phyloP scores from a whole-genome alignment of 2,888 invertebrate species.

The Oligia latruncula region DNA sequence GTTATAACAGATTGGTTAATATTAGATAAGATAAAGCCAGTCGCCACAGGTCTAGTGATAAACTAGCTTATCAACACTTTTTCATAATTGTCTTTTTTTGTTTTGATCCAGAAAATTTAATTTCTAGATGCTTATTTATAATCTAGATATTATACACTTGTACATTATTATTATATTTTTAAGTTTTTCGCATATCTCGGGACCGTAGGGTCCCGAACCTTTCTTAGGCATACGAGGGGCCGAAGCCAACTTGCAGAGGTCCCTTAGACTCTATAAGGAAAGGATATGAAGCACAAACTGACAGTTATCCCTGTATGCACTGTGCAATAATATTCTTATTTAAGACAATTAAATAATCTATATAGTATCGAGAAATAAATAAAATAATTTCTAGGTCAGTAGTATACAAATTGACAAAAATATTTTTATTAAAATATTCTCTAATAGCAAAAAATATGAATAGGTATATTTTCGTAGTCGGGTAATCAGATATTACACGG shows the following conservation, averaged over 20 bases:
- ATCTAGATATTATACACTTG: no score
- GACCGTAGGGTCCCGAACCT: no score
- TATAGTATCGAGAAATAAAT: background rate
- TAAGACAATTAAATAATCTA: background rate
- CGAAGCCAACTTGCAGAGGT: no score
- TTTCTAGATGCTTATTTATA: background rate
- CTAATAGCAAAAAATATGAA: background rate
- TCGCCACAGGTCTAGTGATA: background rate
- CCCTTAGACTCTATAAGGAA: no score
- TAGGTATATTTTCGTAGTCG: background rate
- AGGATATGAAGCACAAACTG: no score
- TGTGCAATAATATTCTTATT: no score
- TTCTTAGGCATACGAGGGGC: no score
- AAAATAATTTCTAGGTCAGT: background rate
- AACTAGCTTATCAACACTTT: background rate
- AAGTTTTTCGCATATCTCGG: no score
- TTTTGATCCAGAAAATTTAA: background rate
- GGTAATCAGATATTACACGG: slow-evolving; percentile 24
- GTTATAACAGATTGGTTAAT: background rate
- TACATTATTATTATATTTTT: no score
- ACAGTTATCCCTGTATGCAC: no score
- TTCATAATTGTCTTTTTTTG: background rate
- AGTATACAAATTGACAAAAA: background rate
- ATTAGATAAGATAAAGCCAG: background rate
- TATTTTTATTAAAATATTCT: slow-evolving; percentile 3